Base-by-base conservation (phyloP, 2,113 vertebrate genomes). In the Scophthalmus maximus region DNA sequence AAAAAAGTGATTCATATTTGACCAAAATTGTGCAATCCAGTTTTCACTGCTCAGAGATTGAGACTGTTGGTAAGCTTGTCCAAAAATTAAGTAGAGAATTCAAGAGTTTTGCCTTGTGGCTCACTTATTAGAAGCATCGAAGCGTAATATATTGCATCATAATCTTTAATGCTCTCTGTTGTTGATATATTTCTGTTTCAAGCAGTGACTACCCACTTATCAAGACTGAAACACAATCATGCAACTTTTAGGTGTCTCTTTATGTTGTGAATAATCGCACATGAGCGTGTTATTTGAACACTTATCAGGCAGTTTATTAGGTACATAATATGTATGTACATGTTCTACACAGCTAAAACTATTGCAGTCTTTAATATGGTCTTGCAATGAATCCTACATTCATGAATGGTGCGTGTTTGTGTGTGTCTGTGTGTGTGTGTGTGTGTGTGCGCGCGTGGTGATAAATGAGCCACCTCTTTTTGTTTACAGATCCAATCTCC, bases 401-500 rank as follows among this genome's bases (percentile, higher is more conserved):
- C 51, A 18, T n/a, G 14, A 18, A n/a, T n/a, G n/a, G n/a, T n/a
- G n/a, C n/a, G 44, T 49, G 56, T 27, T 38, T 69, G 20, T 46
- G 47, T 11, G 36, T 89, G 84, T 82, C 79, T 29, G 51, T 2
- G 73, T 71, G 67, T 68, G 53, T 42, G 65, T 51, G 62, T 44
- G 42, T 1, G 68, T 64, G 68, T 67, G 56, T 29, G 61, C 47
- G 62, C 42, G 40, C 26, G 20, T 26, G 17, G 57, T 88, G 83
- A 90, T 87, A 68, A 83, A 90, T 82, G 88, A 85, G 70, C 77
- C 66, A 68, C 65, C 73, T 70, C 76, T 72, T 74, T 62, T 78
- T 85, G 81, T 88, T 88, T 85, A 86, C 84, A 85, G 74, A 69
- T 76, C 60, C 72, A 75, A 76, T 86, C 76, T 88, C 64, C 74